Conservation (phyloP, 2,797 vertebrate species). For the Oreochromis grahami region DNA sequence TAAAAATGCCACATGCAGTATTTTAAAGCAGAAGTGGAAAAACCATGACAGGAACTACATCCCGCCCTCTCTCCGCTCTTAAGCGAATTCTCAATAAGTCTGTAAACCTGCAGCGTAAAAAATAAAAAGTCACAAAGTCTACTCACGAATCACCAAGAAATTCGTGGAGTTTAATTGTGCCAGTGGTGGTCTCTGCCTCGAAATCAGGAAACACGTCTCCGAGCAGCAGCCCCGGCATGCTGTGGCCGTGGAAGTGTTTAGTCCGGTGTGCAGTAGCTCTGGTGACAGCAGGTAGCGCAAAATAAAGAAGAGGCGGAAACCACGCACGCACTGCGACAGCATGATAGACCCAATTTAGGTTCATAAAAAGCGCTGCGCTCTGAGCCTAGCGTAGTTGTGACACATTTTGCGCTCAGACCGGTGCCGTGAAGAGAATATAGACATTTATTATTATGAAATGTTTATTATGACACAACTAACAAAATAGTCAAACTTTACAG, state of each 20-base stretch:
- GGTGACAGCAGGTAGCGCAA: not conserved
- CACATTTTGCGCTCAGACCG: not conserved
- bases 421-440: not conserved
- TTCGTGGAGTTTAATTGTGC: slow-evolving; percentile 83
- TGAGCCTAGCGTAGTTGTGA: too few species aligned
- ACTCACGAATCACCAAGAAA: slow-evolving; percentile 89
- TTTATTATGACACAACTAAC: not conserved
- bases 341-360: not conserved
- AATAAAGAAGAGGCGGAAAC: slow-evolving; percentile 7
- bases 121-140: not conserved
- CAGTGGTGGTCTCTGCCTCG: slow-evolving; percentile 84
- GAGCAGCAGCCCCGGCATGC: slow-evolving; percentile 86
- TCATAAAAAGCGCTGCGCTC: not conserved
- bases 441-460: not conserved
- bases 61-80: not conserved
- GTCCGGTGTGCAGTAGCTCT: not conserved
- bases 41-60: slow-evolving; percentile 13
- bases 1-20: not conserved
- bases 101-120: not conserved
- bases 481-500: not conserved
- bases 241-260: not conserved
- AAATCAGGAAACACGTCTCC: slow-evolving; percentile 89
- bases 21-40: slow-evolving; percentile 27
- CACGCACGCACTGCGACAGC: not conserved
- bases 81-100: not conserved